Evolutionary conservation across 2,113 vertebrate species (phyloP), one percentile per base, ranked within the genome.

Genomic region (Alligator sinensis): DNA sequence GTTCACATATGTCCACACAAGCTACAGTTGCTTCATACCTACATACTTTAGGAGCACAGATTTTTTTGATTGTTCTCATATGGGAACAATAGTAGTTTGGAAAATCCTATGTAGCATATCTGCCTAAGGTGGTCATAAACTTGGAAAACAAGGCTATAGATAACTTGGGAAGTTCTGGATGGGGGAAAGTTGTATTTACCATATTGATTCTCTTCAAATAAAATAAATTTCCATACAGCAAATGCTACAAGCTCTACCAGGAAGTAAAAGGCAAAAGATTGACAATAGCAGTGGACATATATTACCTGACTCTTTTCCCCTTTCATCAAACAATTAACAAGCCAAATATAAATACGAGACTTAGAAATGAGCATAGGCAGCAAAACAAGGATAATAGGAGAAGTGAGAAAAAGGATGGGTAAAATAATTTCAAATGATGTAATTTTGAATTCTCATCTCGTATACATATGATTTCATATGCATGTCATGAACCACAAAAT

Each of bases 241-340:
- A 72, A 25, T 62, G 59, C 19, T 95, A 80, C 86, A 47, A 91
- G 84, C 16, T 17, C 5, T 74, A 75, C 59, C 55, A 63, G 91
- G 30, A 83, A 70, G 27, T 1, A 2, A 25, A 25, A 62, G 22
- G 14, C 34, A 93, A 68, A 61, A 74, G 64, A 63, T 47, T 22
- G 11, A 28, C 5, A 77, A n/a, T 57, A 86, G 86, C 6, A 11
- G 76, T 28, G 80, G 1, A 28, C 1, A 60, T 6, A 6, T 64
- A 92, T 80, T 83, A 22, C 5, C 5, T 62, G 76, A 82, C 47
- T 57, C 5, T 14, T 38, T 17, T 79, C 13, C 30, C 68, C 77
- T 91, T 47, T 70, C 81, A 47, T 70, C 8, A 59, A 11, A 24
- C 3, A 0, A 2, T 57, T 81, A 68, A 21, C 11, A 87, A 77